Conservation (phyloP, 1,140 invertebrate genomes). For the Helicoverpa armigera region DNA sequence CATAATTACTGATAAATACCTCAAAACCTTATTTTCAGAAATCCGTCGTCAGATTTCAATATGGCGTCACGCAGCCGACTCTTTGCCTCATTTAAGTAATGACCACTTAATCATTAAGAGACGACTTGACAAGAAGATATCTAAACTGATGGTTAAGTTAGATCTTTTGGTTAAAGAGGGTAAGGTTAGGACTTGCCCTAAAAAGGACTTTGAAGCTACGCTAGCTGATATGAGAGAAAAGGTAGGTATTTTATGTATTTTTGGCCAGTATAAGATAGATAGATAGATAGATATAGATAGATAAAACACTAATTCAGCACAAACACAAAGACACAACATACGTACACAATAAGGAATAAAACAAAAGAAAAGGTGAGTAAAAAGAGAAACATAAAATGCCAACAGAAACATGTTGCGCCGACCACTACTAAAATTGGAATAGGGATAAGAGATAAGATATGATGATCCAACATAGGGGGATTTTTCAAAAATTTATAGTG, state of each 20-base stretch:
- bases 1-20: no score
- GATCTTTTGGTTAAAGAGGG: slow-evolving; percentile 88
- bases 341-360: no score
- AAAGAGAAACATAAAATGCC: no score
- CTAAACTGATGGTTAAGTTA: slow-evolving; percentile 83
- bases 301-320: no score
- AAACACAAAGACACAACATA: no score
- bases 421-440: no score
- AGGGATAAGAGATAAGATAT: no score
- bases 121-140: slow-evolving; percentile 91
- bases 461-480: no score
- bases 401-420: no score
- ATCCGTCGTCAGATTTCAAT: slow-evolving; percentile 94
- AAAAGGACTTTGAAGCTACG: slow-evolving; percentile 90
- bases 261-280: neutral
- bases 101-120: slow-evolving; percentile 93
- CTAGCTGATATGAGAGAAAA: slow-evolving; percentile 91
- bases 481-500: no score
- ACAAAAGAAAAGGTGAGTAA: no score
- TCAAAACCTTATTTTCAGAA: slow-evolving; percentile 84
- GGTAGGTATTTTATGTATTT: slow-evolving; percentile 61
- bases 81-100: slow-evolving; percentile 92
- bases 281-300: neutral
- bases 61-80: slow-evolving; percentile 93
- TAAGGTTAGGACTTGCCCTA: slow-evolving; percentile 88